Evolutionary conservation across 2,113 vertebrate genomes (phyloP).

Genomic region (Trinectes maculatus): DNA sequence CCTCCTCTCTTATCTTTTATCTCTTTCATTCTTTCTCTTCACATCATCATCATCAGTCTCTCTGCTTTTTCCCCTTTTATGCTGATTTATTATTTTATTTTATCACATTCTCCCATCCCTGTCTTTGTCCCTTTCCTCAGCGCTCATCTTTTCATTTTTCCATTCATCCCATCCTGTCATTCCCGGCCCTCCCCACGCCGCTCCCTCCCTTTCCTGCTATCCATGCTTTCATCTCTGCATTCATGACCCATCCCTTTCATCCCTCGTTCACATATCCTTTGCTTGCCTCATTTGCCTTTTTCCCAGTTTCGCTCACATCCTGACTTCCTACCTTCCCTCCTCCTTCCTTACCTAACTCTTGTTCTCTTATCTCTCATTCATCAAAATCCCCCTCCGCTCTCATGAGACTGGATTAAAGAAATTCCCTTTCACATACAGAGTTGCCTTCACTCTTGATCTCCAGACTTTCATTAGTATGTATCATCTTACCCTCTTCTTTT

Average conservation of each 20-base stretch:
- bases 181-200: background rate
- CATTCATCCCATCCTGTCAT: background rate
- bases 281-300: constrained; percentile 22
- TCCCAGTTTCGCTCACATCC: constrained; percentile 18
- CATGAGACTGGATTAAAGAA: constrained; percentile 4
- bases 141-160: background rate
- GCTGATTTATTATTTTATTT: background rate
- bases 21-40: background rate
- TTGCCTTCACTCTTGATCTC: constrained; percentile 28
- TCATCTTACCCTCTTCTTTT: background rate
- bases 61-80: background rate
- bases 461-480: constrained; percentile 1
- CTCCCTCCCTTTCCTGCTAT: background rate
- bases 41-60: background rate
- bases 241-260: constrained; percentile 17
- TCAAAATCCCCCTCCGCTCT: background rate
- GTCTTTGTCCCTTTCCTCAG: background rate
- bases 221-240: constrained; percentile 12
- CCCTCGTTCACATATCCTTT: background rate
- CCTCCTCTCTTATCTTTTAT: background rate
- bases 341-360: background rate
- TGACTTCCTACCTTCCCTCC: background rate
- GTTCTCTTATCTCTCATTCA: constrained; percentile 5
- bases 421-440: constrained; percentile 17
- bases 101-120: background rate